Percentiles rank a stretch among this genome's conserved stretches.
Conservation (phyloP, 2,888 invertebrate species). For the Erynnis tages region DNA sequence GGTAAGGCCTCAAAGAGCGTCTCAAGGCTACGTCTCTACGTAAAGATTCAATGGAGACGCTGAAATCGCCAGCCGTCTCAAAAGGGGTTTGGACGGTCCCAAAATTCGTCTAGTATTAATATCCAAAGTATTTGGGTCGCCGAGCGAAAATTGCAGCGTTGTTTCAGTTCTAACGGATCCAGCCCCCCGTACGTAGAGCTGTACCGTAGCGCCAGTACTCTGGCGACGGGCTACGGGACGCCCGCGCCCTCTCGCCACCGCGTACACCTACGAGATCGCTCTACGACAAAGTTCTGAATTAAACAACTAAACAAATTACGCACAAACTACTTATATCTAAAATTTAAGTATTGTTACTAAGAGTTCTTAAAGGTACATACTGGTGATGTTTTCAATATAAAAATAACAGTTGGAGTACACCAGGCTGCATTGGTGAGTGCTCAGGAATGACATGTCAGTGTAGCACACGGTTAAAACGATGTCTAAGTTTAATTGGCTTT, state of each 20-base stretch:
- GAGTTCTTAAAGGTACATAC: no score
- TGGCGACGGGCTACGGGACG: constrained; percentile 49
- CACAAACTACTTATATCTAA: neutral
- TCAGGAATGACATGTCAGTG: constrained; percentile 7
- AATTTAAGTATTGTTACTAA: no score
- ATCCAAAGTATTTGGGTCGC: constrained; percentile 43
- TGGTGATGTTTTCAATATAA: no score
- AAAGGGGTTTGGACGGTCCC: constrained; percentile 32
- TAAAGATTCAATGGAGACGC: neutral
- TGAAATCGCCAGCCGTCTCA: constrained; percentile 3
- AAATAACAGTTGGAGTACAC: constrained; percentile 13
- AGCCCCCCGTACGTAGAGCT: no score
- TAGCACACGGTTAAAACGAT: neutral
- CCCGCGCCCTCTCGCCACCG: constrained; percentile 40
- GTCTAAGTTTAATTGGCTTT: no score
- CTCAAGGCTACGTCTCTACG: neutral
- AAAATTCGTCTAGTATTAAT: constrained; percentile 40
- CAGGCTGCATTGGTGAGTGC: constrained; percentile 18
- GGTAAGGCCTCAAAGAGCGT: neutral
- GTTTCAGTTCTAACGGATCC: constrained; percentile 55
- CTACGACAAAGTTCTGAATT: constrained; percentile 6
- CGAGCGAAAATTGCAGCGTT: constrained; percentile 43
- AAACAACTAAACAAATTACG: neutral
- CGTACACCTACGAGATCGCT: constrained; percentile 22
- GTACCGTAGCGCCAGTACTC: constrained; percentile 48